Base-by-base conservation (phyloP, 1,140 invertebrate genomes). In the Drosophila orena region DNA sequence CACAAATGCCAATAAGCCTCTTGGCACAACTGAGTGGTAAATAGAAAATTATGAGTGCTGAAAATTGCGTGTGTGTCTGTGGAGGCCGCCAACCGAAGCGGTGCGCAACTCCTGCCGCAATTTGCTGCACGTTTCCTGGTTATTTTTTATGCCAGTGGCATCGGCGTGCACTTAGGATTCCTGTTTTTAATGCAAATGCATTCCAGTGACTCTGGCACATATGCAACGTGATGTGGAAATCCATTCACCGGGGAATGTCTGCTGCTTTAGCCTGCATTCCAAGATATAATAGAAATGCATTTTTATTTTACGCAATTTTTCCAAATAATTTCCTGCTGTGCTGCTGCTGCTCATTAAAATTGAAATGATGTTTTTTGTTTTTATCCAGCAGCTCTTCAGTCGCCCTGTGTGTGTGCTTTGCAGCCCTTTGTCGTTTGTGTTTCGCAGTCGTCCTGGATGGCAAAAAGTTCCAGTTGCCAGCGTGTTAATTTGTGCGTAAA, bases 401-500 rank as follows among this genome's bases (percentile, higher is more conserved):
- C 20, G 11, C 17, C 15, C 57, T 50, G 37, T 42, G 55, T 66
- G 50, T 53, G 55, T 66, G 50, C 46, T 47, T 42, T 30, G 49
- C 47, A 77, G 49, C 53, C 75, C 79, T 83, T 83, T 83, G 83
- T 73, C 77, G 69, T 77, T 88, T 81, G 74, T 53, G 59, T 64
- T 79, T 79, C 64, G 64, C 35, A 56, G 71, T 71, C 59, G 62
- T 42, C 52, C 64, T 75, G 73, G 64, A 66, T 68, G 78, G 52
- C 60, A 68, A 60, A 79, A 78, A 75, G 83, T 88, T 76, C 71
- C 79, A 86, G 58, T 79, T 71, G 83, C 74, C 84, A 75, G 71
- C 72, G 83, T 86, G 83, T 86, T 86, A 86, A 86, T 86, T 86
- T 86, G 83, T 86, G 83, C 83, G 84, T 88, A 77, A 88, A 86